Percentiles rank a stretch among this genome's conserved stretches.
phyloP scores from a whole-genome alignment of 2,797 vertebrate genomes.

The Halcyon smyrnensis region DNA sequence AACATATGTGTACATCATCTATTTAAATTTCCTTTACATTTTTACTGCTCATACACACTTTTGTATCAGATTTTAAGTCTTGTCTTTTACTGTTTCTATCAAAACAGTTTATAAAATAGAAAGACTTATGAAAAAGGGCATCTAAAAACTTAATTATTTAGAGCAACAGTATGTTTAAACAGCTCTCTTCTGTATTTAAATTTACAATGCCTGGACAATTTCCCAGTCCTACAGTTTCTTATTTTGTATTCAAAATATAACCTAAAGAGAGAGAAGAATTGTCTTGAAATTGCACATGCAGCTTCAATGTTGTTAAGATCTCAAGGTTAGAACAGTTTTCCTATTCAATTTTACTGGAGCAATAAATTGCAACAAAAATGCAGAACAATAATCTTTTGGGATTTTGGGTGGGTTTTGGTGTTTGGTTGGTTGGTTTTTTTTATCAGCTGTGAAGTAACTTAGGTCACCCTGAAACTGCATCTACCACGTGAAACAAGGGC shows the following conservation, averaged over 20 bases:
- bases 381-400: not conserved
- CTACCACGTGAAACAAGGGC: rapidly evolving
- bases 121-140: not conserved
- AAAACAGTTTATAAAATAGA: not conserved
- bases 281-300: not conserved
- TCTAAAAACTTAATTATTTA: not conserved
- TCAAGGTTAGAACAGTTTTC: not conserved
- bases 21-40: not conserved
- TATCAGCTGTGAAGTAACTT: not conserved
- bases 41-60: not conserved
- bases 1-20: not conserved
- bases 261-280: not conserved
- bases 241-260: conserved; percentile 1
- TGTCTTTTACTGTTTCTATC: not conserved
- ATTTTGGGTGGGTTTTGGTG: not conserved
- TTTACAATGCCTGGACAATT: not conserved
- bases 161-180: not conserved
- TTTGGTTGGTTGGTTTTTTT: not conserved
- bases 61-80: not conserved
- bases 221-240: not conserved
- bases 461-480: not conserved
- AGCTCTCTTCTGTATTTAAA: not conserved
- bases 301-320: not conserved
- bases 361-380: not conserved
- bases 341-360: not conserved